Evolutionary conservation across 2,888 invertebrate species (phyloP), one percentile per base, ranked within the genome.

Genomic region (Netelia inedita): DNA sequence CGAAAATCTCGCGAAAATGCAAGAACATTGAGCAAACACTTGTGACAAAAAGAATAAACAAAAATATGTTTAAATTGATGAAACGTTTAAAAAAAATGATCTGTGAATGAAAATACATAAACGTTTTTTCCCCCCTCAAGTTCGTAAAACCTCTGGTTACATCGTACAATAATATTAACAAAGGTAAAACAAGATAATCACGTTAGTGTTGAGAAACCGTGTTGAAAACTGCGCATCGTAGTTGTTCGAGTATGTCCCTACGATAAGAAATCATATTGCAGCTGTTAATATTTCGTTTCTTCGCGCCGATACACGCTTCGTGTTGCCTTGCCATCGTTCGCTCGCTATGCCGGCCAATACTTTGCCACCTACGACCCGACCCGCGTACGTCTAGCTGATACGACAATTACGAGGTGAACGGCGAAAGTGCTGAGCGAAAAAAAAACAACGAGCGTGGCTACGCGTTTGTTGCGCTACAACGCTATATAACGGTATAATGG

Each of bases 301-400:
- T 14, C 46, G 2, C 11, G 10, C 14, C 46, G 14, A 46, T 61
- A n/a, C 9, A 23, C 43, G 43, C 10, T 72, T n/a, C 11, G 50
- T 3, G 35, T 63, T 63, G 50, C 50, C 23, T 41, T n/a, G n/a
- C 1, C 2, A 16, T 74, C 23, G 19, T 21, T 73, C 5, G 41
- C 16, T 73, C 23, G 73, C 14, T 59, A 6, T 11, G 28, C 23
- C 28, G 46, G 59, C 50, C 35, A 61, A 73, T 61, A 73, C 46
- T 35, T 73, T 63, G 16, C 61, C 59, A 73, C 46, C 46, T 46
- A 50, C 61, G 61, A 61, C 63, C 63, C 46, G 59, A 23, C 43
- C 50, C 11, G 50, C 8, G 35, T 14, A 1, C 46, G 14, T 46
- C 46, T 46, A 46, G 10, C 53, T 46, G 46, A 53, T 35, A 63